Conservation (phyloP, 2,888 invertebrate genomes). For the Hypsopygia costalis region DNA sequence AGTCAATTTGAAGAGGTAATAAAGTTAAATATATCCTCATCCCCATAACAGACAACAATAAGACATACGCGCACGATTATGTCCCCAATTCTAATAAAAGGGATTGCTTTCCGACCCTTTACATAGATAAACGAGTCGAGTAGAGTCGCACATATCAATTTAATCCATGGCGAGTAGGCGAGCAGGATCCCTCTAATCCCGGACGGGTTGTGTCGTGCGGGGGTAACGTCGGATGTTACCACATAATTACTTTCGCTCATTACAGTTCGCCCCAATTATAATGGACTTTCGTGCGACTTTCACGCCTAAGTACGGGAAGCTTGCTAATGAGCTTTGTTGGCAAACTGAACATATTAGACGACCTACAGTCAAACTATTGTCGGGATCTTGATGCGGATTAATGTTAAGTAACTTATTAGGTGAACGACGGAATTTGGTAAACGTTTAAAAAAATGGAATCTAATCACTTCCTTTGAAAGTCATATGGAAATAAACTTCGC, state of each 20-base stretch:
- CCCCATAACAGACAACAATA: constrained; percentile 54
- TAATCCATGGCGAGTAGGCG: constrained; percentile 62
- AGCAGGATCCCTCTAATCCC: constrained; percentile 67
- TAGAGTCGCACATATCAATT: constrained; percentile 71
- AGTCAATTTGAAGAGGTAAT: constrained; percentile 47
- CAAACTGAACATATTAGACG: constrained; percentile 10
- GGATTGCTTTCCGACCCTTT: constrained; percentile 67
- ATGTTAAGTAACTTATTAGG: too few species aligned
- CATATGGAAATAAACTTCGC: too few species aligned
- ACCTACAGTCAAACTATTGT: constrained; percentile 5
- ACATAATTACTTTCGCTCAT: constrained; percentile 67
- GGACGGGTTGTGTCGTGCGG: constrained; percentile 53
- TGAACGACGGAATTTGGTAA: too few species aligned
- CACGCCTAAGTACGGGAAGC: constrained; percentile 16
- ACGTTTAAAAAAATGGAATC: too few species aligned
- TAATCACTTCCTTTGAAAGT: too few species aligned
- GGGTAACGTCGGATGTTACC: constrained; percentile 62
- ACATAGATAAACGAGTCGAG: constrained; percentile 69
- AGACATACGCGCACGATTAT: constrained; percentile 64
- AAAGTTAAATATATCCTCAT: constrained; percentile 11
- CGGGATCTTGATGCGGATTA: too few species aligned
- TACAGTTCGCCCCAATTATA: constrained; percentile 42
- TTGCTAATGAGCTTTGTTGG: constrained; percentile 21
- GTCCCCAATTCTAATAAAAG: constrained; percentile 67
- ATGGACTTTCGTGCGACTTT: constrained; percentile 29